phyloP scores from a whole-genome alignment of 1,140 invertebrate species.

The Propsilocerus akamusi region DNA sequence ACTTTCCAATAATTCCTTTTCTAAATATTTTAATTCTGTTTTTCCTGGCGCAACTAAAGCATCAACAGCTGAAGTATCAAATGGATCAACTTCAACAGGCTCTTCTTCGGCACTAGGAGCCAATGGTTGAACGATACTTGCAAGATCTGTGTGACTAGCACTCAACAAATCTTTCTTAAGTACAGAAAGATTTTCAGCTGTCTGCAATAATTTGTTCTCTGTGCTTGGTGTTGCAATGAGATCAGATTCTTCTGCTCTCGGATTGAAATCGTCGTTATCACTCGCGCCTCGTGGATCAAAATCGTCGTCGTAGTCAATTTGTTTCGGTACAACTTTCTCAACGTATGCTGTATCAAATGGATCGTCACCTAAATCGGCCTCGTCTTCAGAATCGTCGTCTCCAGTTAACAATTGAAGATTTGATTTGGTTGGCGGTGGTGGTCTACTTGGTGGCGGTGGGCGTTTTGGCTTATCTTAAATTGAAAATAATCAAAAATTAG shows the following conservation, averaged over 20 bases:
- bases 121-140: conserved; percentile 46
- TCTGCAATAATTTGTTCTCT: not conserved
- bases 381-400: conserved; percentile 27
- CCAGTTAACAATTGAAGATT: conserved; percentile 23
- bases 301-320: conserved; percentile 26
- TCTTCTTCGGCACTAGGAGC: conserved; percentile 33
- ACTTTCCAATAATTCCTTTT: conserved; percentile 47
- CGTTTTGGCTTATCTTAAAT: conserved; percentile 10
- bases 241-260: conserved; percentile 34
- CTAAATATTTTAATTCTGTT: conserved; percentile 57
- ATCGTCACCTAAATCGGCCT: conserved; percentile 34
- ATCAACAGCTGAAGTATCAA: conserved; percentile 62
- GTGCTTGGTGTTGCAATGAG: not conserved
- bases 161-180: conserved; percentile 39
- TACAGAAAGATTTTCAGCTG: conserved; percentile 3
- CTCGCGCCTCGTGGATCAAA: conserved; percentile 34
- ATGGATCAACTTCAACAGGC: conserved; percentile 55
- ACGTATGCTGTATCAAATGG: conserved; percentile 76
- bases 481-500: too few relatives aligned
- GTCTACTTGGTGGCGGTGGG: conserved; percentile 11
- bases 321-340: conserved; percentile 51
- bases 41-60: conserved; percentile 47
- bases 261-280: conserved; percentile 47
- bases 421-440: conserved; percentile 13
- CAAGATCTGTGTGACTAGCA: conserved; percentile 55